Evolutionary conservation across 2,113 vertebrate genomes (phyloP), one percentile per base, ranked within the genome.

Genomic region (Equus przewalskii): DNA sequence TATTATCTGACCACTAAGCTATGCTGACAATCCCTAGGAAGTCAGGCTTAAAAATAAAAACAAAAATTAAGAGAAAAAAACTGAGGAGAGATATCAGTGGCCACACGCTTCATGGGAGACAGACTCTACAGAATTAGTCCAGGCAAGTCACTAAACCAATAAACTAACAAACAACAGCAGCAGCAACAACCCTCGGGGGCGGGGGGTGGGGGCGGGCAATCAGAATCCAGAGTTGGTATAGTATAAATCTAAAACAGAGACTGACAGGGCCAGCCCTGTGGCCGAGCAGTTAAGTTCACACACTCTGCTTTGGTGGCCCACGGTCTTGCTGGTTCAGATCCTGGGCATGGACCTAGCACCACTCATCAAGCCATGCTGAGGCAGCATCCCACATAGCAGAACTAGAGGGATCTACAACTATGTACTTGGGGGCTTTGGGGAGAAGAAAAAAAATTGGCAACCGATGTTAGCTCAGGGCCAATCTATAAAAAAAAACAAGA

Each of bases 21-120:
- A 69, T 60, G 30, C 16, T 60, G 44, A 51, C 64, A 91, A 91
- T 85, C 22, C 51, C 64, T 44, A 70, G 51, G 62, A 85, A 85
- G n/a, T 51, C 62, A 86, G 62, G 12, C n/a, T 79, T 95, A 86
- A 86, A 86, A 70, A 33, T 33, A 70, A 91, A 95, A 83, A 9
- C 15, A 58, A 90, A 49, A 83, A 83, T 65, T 44, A 83, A 75
- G 56, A 75, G n/a, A 36, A 95, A 78, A 95, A 84, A 85, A 28
- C 46, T 56, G 58, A 82, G 67, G 6, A n/a, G 67, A 89, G n/a
- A 26, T 11, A 14, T 81, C 24, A 24, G 51, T 81, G 19, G 12
- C 67, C 21, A 73, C 46, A 89, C 21, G 75, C 36, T 58, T 6
- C 28, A 44, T 2, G 33, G 41, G 13, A 81, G 24, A 72, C 54